Evolutionary conservation across 1,140 invertebrate species (phyloP).

Genomic region (Sesamia nonagrioides): DNA sequence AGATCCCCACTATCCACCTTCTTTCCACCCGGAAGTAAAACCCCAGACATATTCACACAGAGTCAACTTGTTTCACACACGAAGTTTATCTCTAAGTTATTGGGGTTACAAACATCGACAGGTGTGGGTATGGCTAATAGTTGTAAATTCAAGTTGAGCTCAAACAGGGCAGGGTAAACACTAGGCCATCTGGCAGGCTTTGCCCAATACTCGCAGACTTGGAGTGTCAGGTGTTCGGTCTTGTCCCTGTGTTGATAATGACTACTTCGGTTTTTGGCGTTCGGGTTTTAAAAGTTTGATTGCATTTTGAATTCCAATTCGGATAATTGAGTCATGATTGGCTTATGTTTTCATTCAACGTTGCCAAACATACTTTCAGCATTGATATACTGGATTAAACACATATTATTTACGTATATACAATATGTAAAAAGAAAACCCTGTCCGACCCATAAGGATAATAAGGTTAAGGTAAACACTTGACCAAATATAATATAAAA

Average conservation of each 20-base stretch:
- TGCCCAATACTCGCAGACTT: slow-evolving; percentile 58
- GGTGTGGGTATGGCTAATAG: slow-evolving; percentile 79
- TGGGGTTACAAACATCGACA: slow-evolving; percentile 70
- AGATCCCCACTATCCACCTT: background rate
- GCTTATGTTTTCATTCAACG: background rate
- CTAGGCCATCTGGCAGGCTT: slow-evolving; percentile 82
- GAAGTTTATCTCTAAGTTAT: slow-evolving; percentile 48
- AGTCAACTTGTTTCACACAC: slow-evolving; percentile 34
- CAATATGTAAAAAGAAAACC: too few species aligned
- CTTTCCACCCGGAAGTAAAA: background rate
- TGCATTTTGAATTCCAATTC: background rate
- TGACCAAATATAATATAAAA: too few species aligned
- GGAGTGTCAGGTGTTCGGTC: slow-evolving; percentile 12
- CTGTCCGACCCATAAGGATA: too few species aligned
- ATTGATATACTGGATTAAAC: too few species aligned
- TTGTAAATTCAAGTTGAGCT: slow-evolving; percentile 83
- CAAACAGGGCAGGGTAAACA: slow-evolving; percentile 75
- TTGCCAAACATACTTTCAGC: too few species aligned
- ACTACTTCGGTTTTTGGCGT: slow-evolving; percentile 43
- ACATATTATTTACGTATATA: too few species aligned
- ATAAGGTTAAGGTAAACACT: too few species aligned
- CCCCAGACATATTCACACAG: slow-evolving; percentile 1
- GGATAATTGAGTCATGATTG: background rate
- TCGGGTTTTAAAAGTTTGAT: background rate
- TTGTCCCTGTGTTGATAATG: slow-evolving; percentile 63